Conservation (phyloP, 2,797 vertebrate genomes). For the Gobio occitaniae region DNA sequence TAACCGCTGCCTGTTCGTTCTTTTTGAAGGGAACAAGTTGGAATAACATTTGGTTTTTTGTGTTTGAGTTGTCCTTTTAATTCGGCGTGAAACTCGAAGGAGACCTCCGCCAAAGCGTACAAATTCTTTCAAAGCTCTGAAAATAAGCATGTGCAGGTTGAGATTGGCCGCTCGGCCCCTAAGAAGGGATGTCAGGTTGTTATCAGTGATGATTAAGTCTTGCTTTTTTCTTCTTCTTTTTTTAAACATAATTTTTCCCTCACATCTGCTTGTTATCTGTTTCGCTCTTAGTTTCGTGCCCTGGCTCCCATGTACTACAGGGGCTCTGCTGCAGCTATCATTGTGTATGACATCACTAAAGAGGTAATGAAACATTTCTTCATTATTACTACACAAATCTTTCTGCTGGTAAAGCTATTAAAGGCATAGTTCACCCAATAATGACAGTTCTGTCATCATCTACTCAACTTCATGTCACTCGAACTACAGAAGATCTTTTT, state of each 20-base stretch:
- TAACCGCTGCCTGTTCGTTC: constrained; percentile 23
- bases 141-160: constrained; percentile 35
- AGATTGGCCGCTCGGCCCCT: not conserved
- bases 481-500: not conserved
- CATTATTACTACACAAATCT: constrained; percentile 16
- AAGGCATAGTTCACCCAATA: constrained; percentile 31
- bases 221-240: not conserved
- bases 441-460: constrained; percentile 33
- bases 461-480: constrained; percentile 13
- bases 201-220: constrained; percentile 1
- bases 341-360: constrained; percentile 99
- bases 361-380: constrained; percentile 81
- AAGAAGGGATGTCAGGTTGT: constrained; percentile 2
- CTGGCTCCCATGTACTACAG: constrained; percentile 99
- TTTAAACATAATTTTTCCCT: constrained; percentile 32
- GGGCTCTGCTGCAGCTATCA: constrained; percentile 96
- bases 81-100: not conserved
- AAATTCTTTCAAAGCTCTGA: constrained; percentile 34
- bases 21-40: constrained; percentile 20
- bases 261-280: constrained; percentile 23
- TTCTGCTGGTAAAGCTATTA: constrained; percentile 43
- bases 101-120: constrained; percentile 11
- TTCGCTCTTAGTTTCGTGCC: constrained; percentile 88
- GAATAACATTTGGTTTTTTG: constrained; percentile 27
- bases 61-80: constrained; percentile 30